Conservation (phyloP, 2,797 vertebrate species). For the Chiropotes sagulatus region DNA sequence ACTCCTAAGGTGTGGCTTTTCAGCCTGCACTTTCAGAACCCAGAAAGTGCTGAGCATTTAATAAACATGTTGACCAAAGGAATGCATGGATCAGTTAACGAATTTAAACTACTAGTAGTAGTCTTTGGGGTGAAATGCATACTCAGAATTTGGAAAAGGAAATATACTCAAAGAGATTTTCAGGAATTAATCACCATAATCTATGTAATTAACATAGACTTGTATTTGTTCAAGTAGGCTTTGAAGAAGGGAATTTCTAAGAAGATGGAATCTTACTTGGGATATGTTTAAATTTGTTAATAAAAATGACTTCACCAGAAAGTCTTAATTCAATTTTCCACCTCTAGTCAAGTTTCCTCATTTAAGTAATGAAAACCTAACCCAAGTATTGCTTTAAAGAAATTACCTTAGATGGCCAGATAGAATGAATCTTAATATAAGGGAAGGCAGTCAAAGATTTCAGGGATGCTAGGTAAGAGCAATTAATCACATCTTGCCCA, state of each 20-base stretch:
- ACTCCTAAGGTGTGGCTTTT: slow-evolving; percentile 15
- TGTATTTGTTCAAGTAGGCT: not conserved
- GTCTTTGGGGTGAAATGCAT: not conserved
- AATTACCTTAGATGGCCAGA: not conserved
- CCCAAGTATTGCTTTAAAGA: not conserved
- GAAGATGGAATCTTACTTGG: not conserved
- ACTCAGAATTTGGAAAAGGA: not conserved
- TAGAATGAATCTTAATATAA: not conserved
- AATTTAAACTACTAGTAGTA: not conserved
- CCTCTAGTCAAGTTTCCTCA: not conserved
- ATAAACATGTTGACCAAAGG: not conserved
- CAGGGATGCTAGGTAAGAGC: not conserved
- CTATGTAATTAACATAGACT: not conserved
- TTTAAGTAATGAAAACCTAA: not conserved
- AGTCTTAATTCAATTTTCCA: not conserved
- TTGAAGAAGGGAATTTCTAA: not conserved
- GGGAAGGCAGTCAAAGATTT: not conserved
- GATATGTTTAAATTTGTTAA: not conserved
- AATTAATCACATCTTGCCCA: not conserved
- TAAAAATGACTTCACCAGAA: not conserved
- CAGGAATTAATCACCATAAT: not conserved
- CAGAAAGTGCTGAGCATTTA: not conserved
- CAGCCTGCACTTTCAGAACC: slow-evolving; percentile 77
- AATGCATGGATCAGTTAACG: not conserved
- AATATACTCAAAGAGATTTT: slow-evolving; percentile 32